These are phyloP conservation scores for Sardinella longiceps DNA, from an alignment of 2,797 vertebrate species.

Conservation along the genomic window DNA sequence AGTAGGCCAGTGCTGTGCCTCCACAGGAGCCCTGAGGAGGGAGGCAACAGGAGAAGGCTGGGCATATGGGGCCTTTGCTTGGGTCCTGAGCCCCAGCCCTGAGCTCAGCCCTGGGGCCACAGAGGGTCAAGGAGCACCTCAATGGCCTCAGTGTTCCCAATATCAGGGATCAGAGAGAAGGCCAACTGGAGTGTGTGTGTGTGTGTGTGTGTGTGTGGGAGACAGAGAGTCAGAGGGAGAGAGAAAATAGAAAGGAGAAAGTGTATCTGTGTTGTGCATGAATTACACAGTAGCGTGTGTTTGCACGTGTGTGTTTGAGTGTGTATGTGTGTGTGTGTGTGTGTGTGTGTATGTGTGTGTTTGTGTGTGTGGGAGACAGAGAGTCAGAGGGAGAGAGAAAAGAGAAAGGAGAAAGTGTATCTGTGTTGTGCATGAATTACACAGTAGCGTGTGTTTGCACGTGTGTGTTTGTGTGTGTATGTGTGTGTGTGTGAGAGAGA, in stretches of 20 bases:
- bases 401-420: conserved; percentile 29
- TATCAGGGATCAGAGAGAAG: conserved; percentile 48
- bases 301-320: too few species aligned
- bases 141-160: conserved; percentile 74
- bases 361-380: too few species aligned
- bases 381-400: neutral
- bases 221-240: neutral
- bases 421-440: neutral
- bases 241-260: neutral
- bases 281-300: too few species aligned
- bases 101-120: conserved; percentile 65
- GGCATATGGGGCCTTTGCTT: conserved; percentile 76
- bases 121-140: conserved; percentile 66
- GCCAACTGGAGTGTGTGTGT: conserved; percentile 29
- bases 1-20: conserved; percentile 53
- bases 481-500: neutral
- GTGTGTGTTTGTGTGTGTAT: neutral
- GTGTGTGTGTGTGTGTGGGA: neutral
- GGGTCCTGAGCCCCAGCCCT: conserved; percentile 72
- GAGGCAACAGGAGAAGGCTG: conserved; percentile 55
- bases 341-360: too few species aligned
- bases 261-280: too few species aligned
- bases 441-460: neutral
- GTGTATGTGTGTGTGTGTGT: too few species aligned
- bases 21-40: conserved; percentile 64